Evolutionary conservation across 2,113 vertebrate species (phyloP).

Genomic region (Solenodon paradoxus): DNA sequence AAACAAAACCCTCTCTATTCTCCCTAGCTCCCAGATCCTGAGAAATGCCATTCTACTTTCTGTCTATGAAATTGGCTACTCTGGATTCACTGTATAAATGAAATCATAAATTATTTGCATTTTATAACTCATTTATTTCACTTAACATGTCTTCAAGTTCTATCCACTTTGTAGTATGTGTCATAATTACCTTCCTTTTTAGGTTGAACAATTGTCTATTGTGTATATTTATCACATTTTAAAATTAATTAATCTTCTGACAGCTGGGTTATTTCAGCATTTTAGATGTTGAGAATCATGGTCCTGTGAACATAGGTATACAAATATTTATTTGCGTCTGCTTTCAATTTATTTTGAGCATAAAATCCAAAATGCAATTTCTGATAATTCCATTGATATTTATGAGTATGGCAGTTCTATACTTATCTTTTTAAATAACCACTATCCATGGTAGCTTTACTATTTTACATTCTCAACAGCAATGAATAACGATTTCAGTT

Average conservation of each 20-base stretch:
- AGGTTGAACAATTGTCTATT: background rate
- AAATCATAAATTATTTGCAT: background rate
- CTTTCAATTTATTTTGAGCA: background rate
- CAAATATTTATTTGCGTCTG: background rate
- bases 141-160: background rate
- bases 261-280: background rate
- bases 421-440: background rate
- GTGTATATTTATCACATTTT: background rate
- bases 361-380: background rate
- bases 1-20: background rate
- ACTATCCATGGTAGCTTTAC: background rate
- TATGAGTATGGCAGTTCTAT: background rate
- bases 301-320: accelerated
- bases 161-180: too few relatives aligned
- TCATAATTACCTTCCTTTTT: background rate
- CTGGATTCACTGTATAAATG: background rate
- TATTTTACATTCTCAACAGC: too few relatives aligned
- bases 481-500: background rate
- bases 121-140: background rate
- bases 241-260: background rate
- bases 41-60: background rate
- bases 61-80: background rate
- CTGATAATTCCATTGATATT: background rate
- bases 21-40: accelerated
- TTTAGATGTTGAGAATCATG: background rate